These are phyloP conservation scores for Gastrophryne carolinensis DNA, from an alignment of 2,797 vertebrate species.

Conservation along the genomic window DNA sequence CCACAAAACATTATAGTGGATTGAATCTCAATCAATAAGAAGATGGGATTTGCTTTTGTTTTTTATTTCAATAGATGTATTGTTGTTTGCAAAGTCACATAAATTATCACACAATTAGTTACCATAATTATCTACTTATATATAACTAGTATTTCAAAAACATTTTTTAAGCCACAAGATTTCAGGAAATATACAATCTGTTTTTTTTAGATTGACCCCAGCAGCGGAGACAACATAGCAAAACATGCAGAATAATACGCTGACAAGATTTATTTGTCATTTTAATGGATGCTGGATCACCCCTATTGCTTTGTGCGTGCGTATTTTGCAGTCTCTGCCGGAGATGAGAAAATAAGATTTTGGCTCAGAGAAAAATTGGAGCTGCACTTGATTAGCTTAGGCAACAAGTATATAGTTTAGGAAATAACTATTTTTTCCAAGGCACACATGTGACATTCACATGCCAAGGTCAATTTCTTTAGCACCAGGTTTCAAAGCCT, in stretches of 20 bases:
- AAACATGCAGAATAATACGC: conserved; percentile 35
- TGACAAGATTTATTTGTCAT: conserved; percentile 45
- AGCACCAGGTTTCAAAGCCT: conserved; percentile 36
- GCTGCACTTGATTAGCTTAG: conserved; percentile 6
- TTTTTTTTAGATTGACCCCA: conserved; percentile 31
- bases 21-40: too few relatives aligned
- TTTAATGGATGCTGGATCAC: conserved; percentile 38
- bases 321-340: conserved; percentile 23
- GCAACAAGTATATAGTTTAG: conserved; percentile 20
- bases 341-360: conserved; percentile 36
- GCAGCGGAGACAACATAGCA: conserved; percentile 10
- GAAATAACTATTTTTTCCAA: conserved; percentile 12
- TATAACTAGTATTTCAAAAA: too few relatives aligned
- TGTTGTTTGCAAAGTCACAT: too few relatives aligned
- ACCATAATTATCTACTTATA: too few relatives aligned
- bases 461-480: conserved; percentile 37
- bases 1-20: too few relatives aligned
- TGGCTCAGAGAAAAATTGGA: conserved; percentile 19
- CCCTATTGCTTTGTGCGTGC: conserved; percentile 38
- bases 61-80: too few relatives aligned
- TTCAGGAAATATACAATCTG: neutral
- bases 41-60: too few relatives aligned
- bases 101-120: too few relatives aligned
- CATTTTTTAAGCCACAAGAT: too few relatives aligned
- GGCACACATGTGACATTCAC: conserved; percentile 19